phyloP scores from a whole-genome alignment of 2,113 vertebrate species.

The Daboia siamensis region DNA sequence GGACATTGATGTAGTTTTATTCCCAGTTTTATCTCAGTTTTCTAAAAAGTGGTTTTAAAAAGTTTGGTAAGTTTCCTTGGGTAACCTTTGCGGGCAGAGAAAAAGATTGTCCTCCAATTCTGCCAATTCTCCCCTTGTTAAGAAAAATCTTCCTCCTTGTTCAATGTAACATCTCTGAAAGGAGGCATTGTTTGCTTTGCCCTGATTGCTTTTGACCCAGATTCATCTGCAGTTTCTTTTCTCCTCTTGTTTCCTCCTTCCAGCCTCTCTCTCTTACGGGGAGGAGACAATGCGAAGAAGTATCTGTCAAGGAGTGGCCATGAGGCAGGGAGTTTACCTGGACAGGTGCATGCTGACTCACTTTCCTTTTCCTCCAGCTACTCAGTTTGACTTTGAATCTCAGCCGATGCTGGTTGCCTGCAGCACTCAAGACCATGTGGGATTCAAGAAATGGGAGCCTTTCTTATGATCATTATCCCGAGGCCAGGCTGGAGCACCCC shows the following conservation, averaged over 20 bases:
- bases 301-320: neutral
- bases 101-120: neutral
- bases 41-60: neutral
- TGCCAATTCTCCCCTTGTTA: neutral
- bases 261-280: neutral
- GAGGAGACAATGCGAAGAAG: neutral
- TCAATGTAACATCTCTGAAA: neutral
- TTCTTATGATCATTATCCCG: accelerated
- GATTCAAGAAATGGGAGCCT: accelerated
- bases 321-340: neutral
- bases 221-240: neutral
- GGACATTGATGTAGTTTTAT: neutral
- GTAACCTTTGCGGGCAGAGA: neutral
- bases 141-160: neutral
- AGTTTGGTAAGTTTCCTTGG: neutral
- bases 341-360: neutral
- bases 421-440: no score
- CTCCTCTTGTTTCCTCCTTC: neutral
- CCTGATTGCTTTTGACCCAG: neutral
- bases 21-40: neutral
- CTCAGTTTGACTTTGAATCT: accelerated
- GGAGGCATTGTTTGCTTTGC: neutral
- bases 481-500: accelerated
- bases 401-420: accelerated
- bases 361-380: neutral